phyloP scores from a whole-genome alignment of 2,797 vertebrate species.

The Otolemur crassicaudatus region DNA sequence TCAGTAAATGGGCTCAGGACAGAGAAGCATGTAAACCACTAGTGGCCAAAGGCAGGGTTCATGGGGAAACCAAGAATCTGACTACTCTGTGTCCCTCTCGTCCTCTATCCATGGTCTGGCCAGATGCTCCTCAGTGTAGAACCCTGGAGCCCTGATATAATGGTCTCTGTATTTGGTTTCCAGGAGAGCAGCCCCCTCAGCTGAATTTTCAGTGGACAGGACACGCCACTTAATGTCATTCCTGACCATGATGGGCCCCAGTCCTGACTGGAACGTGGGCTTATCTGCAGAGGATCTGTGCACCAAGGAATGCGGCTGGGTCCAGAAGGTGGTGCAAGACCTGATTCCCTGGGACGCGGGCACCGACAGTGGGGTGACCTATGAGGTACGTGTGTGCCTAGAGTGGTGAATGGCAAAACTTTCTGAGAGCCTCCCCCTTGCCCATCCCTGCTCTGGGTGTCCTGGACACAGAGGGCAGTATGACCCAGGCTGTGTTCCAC shows the following conservation, averaged over 20 bases:
- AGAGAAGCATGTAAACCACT: not conserved
- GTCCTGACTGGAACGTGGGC: slow-evolving; percentile 98
- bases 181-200: slow-evolving; percentile 97
- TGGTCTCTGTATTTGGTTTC: slow-evolving; percentile 51
- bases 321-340: slow-evolving; percentile 95
- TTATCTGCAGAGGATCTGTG: slow-evolving; percentile 97
- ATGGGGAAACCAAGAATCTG: not conserved
- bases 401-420: not conserved
- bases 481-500: not conserved
- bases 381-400: slow-evolving; percentile 90
- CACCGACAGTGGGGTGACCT: slow-evolving; percentile 96
- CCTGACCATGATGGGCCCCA: slow-evolving; percentile 97
- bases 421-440: not conserved
- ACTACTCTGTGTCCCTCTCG: not conserved
- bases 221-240: slow-evolving; percentile 98
- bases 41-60: not conserved
- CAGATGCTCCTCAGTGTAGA: not conserved
- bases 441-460: not conserved
- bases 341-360: slow-evolving; percentile 99
- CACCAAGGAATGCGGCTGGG: slow-evolving; percentile 99
- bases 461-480: not conserved
- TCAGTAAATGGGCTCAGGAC: not conserved
- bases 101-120: not conserved
- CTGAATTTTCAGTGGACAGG: slow-evolving; percentile 98
- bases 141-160: fast-evolving